Conservation (phyloP, 64 coral and sea anemone species). For the Porites australiensis region DNA sequence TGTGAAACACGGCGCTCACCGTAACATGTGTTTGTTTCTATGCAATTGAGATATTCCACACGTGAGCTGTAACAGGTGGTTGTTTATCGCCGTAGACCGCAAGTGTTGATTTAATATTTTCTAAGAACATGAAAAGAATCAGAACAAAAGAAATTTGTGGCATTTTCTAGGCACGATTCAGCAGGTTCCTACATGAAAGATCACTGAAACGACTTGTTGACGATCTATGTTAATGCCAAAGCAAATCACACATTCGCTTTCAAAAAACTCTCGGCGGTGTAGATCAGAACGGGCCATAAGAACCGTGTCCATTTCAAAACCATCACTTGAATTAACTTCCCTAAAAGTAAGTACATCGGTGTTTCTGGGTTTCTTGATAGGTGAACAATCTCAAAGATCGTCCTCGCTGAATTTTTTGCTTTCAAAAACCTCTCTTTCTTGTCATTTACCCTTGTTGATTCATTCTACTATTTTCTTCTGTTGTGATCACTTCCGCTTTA, state of each 20-base stretch:
- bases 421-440: too few species aligned
- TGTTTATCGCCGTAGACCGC: conserved; percentile 6
- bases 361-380: too few species aligned
- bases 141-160: conserved; percentile 25
- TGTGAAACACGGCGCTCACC: neutral
- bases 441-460: too few species aligned
- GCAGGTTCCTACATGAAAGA: neutral
- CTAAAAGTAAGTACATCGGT: too few species aligned
- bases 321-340: too few species aligned
- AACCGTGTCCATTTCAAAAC: neutral
- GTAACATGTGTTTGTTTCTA: conserved; percentile 41
- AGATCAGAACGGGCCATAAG: neutral
- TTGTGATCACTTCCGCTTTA: neutral
- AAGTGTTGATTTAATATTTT: conserved; percentile 49
- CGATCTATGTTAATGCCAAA: neutral
- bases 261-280: neutral
- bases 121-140: conserved; percentile 17
- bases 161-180: neutral
- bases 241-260: neutral
- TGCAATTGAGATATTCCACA: neutral
- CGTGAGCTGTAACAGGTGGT: conserved; percentile 33
- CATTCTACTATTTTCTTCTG: neutral
- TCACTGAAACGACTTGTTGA: conserved; percentile 22
- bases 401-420: too few species aligned
- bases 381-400: too few species aligned